phyloP scores from a whole-genome alignment of 2,888 invertebrate genomes.

The Eutolmus rufibarbis region DNA sequence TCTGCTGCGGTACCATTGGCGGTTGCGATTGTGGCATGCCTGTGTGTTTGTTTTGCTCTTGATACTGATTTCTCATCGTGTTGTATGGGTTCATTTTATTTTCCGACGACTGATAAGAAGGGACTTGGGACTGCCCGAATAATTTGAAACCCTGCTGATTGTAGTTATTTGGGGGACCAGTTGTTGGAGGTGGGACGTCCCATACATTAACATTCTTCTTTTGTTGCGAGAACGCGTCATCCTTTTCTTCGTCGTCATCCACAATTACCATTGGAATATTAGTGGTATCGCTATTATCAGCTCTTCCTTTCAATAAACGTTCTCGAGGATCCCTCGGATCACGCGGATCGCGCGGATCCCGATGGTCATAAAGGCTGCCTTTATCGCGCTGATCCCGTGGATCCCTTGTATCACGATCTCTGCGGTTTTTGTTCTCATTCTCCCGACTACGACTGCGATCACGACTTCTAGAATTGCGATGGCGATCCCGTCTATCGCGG shows the following conservation, averaged over 20 bases:
- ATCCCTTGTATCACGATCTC: conserved; percentile 59
- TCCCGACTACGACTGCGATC: conserved; percentile 61
- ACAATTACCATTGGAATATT: conserved; percentile 8
- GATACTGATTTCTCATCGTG: conserved; percentile 45
- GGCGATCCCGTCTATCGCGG: conserved; percentile 60
- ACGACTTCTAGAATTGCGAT: conserved; percentile 62
- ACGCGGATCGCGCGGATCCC: neutral
- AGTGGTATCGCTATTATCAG: neutral
- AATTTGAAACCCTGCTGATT: conserved; percentile 38
- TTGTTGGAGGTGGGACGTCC: conserved; percentile 22
- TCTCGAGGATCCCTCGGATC: neutral
- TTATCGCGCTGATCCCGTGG: conserved; percentile 54
- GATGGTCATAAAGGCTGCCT: neutral
- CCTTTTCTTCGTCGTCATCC: conserved; percentile 2
- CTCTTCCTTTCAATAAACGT: neutral
- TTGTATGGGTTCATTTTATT: conserved; percentile 41
- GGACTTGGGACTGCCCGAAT: conserved; percentile 50
- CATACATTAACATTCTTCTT: conserved; percentile 32
- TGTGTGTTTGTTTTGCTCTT: neutral
- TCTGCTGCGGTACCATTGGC: neutral
- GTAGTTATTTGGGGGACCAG: conserved; percentile 15
- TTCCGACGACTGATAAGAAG: conserved; percentile 43
- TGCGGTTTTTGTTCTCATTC: conserved; percentile 63
- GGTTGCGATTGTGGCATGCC: conserved; percentile 12
- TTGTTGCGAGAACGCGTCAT: neutral